A percentile compares a stretch with the other conserved stretches of the same genome.
These are phyloP conservation scores for Menidia beryllina DNA, from an alignment of 2,113 vertebrate genomes.

Conservation along the genomic window DNA sequence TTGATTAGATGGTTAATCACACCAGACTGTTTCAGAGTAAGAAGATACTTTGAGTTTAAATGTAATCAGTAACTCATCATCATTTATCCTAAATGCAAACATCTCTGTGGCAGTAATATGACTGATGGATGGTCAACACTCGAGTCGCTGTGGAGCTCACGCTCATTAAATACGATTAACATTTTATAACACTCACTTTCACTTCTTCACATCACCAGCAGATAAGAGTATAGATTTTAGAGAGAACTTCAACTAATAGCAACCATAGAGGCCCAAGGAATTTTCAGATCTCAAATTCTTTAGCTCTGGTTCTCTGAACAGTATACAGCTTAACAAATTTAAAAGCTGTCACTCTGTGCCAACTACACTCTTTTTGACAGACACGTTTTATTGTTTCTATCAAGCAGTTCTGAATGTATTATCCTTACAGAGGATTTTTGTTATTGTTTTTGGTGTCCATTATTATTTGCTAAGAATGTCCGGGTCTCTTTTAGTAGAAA, in stretches of 20 bases:
- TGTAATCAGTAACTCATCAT: conserved; percentile 60
- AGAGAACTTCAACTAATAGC: conserved; percentile 60
- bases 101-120: conserved; percentile 57
- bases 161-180: conserved; percentile 73
- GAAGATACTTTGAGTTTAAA: conserved; percentile 50
- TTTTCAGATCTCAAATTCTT: conserved; percentile 22
- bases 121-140: conserved; percentile 55
- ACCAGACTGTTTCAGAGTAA: conserved; percentile 41
- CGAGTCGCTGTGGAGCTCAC: conserved; percentile 38
- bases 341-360: conserved; percentile 20
- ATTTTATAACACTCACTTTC: conserved; percentile 70
- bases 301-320: conserved; percentile 10
- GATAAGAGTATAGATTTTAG: conserved; percentile 56
- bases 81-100: conserved; percentile 61
- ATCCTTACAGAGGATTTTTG: not conserved
- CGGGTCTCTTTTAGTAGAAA: too few relatives aligned
- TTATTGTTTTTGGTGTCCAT: too few relatives aligned
- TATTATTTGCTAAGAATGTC: too few relatives aligned
- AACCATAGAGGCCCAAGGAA: conserved; percentile 43
- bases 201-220: conserved; percentile 50
- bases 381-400: conserved; percentile 11
- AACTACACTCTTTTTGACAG: not conserved
- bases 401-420: conserved; percentile 11
- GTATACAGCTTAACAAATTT: conserved; percentile 23
- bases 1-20: conserved; percentile 33